These are phyloP conservation scores for Eutolmus rufibarbis DNA, from an alignment of 2,888 invertebrate genomes.

Conservation along the genomic window DNA sequence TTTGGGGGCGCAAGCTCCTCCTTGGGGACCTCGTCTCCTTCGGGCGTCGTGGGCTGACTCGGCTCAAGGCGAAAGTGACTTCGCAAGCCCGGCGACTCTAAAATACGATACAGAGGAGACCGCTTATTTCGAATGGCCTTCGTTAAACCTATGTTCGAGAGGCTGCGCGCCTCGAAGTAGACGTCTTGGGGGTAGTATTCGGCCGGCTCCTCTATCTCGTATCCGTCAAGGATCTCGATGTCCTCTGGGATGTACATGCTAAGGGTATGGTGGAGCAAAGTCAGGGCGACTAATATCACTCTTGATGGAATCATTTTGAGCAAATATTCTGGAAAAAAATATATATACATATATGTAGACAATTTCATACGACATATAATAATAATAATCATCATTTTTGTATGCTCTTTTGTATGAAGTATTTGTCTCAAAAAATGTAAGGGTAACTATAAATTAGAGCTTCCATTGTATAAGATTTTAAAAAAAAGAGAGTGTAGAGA, in stretches of 20 bases:
- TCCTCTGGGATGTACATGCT: slow-evolving; percentile 55
- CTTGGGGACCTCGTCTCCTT: neutral
- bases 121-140: slow-evolving; percentile 56
- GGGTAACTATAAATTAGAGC: no score
- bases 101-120: slow-evolving; percentile 49
- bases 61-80: slow-evolving; percentile 49
- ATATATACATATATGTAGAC: neutral
- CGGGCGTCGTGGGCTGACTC: neutral
- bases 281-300: neutral
- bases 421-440: neutral
- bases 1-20: neutral
- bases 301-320: neutral
- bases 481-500: no score
- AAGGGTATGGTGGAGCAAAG: neutral
- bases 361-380: neutral
- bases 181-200: slow-evolving; percentile 54
- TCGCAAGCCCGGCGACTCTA: slow-evolving; percentile 50
- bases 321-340: slow-evolving; percentile 1
- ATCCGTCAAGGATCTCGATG: slow-evolving; percentile 56
- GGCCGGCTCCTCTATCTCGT: slow-evolving; percentile 53
- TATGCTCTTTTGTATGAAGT: neutral
- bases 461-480: no score
- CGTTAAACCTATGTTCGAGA: slow-evolving; percentile 50
- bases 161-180: slow-evolving; percentile 54
- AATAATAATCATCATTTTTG: no score